These are phyloP conservation scores for Pachycephala philippinensis DNA, from an alignment of 2,113 vertebrate species.

Conservation along the genomic window DNA sequence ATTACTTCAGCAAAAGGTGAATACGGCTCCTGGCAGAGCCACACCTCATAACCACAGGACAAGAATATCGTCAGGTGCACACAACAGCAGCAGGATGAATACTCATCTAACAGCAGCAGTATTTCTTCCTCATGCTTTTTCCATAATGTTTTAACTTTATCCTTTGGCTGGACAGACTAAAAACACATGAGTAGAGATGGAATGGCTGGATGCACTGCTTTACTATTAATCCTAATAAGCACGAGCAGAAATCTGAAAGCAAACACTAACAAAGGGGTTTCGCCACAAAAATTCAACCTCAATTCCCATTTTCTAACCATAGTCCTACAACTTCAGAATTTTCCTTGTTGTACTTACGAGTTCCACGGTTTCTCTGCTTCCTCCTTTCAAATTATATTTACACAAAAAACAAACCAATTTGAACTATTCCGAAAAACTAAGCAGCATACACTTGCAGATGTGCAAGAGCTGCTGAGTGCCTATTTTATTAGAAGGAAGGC, in stretches of 20 bases:
- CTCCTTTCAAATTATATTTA: not conserved
- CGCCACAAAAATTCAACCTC: not conserved
- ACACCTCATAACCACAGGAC: not conserved
- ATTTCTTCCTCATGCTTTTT: not conserved
- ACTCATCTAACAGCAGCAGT: accelerated
- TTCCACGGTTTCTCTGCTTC: not conserved
- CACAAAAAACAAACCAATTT: not conserved
- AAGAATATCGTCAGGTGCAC: accelerated
- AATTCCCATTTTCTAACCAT: not conserved
- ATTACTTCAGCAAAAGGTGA: accelerated
- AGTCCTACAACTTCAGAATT: not conserved
- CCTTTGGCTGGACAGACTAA: not conserved
- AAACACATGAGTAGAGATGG: not conserved
- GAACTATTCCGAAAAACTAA: not conserved
- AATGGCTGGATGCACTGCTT: not conserved
- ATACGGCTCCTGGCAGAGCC: not conserved
- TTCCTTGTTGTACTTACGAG: not conserved
- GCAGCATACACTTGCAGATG: not conserved
- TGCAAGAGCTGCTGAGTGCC: not conserved
- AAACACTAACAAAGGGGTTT: not conserved
- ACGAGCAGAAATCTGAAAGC: not conserved
- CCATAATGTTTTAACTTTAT: not conserved
- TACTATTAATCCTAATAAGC: not conserved
- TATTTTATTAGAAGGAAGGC: not conserved
- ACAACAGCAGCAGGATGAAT: not conserved